Evolutionary conservation across 2,797 vertebrate species (phyloP).

Genomic region (Rhadinocentrus ornatus): DNA sequence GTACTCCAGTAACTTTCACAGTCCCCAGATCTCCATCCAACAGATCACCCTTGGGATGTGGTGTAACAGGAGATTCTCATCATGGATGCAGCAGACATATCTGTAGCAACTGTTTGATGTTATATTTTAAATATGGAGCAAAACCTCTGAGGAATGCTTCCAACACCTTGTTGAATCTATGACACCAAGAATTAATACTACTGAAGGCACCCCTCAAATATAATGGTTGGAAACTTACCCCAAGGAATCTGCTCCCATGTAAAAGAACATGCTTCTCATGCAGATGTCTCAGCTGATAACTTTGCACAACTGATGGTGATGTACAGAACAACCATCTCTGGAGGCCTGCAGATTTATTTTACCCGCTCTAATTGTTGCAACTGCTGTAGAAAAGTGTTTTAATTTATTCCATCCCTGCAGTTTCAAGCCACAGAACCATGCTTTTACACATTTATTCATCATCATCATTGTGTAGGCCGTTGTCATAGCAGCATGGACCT

Average conservation of each 20-base stretch:
- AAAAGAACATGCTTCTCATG: background rate
- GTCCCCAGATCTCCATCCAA: too few relatives aligned
- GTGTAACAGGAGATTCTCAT: too few relatives aligned
- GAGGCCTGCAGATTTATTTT: background rate
- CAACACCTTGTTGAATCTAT: too few relatives aligned
- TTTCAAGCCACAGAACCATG: background rate
- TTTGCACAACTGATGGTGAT: background rate
- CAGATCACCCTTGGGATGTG: too few relatives aligned
- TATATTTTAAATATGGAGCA: too few relatives aligned
- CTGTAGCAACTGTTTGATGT: too few relatives aligned
- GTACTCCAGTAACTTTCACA: too few relatives aligned
- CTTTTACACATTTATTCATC: constrained; percentile 7
- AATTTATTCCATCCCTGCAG: background rate
- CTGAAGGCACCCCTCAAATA: too few relatives aligned
- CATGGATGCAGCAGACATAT: too few relatives aligned
- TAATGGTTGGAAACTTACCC: too few relatives aligned
- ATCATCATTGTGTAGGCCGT: constrained; percentile 12
- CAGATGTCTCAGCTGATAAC: background rate
- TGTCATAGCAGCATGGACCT: constrained; percentile 8
- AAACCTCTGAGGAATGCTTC: too few relatives aligned
- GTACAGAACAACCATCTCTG: background rate
- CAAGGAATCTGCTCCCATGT: background rate
- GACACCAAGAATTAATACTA: too few relatives aligned
- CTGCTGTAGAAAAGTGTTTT: constrained; percentile 6
- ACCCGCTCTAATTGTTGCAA: background rate